Base-by-base conservation (phyloP, 2,888 invertebrate species). In the Heteromyza rotundicornis region DNA sequence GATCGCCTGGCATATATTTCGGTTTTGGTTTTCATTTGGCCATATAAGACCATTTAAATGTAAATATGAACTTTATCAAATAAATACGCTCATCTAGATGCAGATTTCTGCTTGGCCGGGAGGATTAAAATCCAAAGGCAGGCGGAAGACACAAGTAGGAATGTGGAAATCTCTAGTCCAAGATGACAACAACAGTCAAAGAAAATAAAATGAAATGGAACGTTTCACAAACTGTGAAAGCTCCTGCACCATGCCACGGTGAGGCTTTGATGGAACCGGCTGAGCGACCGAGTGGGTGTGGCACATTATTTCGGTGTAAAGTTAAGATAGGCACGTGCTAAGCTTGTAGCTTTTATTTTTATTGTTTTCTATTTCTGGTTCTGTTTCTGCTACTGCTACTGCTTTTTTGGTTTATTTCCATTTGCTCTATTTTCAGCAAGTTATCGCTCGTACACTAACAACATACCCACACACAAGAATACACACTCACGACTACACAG, bases 61-160 rank as follows among this genome's bases (percentile, higher is more conserved):
- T 60, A 63, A 57, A 63, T 63, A 60, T 60, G 59, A 60, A 63
- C 35, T 63, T 40, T 63, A 63, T 58, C 60, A 60, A 60, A 63
- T 63, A 63, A 63, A 63, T 63, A 60, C 60, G 61, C 50, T 64
- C 62, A 59, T 62, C 55, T 58, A 51, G 55, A 62, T 62, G 62
- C 60, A 65, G 60, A 65, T 65, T 62, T 62, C 52, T 51, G 50
- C 55, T 50, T 47, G 36, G 50, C 23, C 27, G 23, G 59, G 50
- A 32, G 32, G 53, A 64, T 64, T 61, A 61, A 64, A 61, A 64
- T 64, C 44, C 20, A 24, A 22, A 49, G 47, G 20, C 50, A 24
- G n/a, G 32, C 7, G 5, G 32, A 32, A 32, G 5, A 12, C 32
- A 32, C 12, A 12, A 32, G 32, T 32, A 32, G 12, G 32, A n/a